Evolutionary conservation across 2,888 invertebrate species (phyloP).

Genomic region (Argyresthia goedartella): DNA sequence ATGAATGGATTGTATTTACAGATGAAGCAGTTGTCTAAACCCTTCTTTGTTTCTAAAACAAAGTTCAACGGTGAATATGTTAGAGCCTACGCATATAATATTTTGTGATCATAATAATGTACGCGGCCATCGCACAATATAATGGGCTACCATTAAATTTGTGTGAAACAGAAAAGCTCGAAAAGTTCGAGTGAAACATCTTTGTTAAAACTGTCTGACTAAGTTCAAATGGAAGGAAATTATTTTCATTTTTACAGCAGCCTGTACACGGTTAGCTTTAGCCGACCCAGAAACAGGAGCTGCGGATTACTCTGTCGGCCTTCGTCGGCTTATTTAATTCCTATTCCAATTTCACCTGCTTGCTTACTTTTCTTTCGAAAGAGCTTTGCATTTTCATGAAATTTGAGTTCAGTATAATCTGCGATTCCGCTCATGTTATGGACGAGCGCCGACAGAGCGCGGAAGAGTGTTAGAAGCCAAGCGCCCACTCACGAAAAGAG

Average conservation of each 20-base stretch:
- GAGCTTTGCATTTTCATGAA: slow-evolving; percentile 11
- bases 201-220: not conserved
- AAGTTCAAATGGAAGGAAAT: not conserved
- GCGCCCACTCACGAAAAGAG: slow-evolving; percentile 69
- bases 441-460: slow-evolving; percentile 24
- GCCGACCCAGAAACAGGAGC: slow-evolving; percentile 58
- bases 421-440: slow-evolving; percentile 7
- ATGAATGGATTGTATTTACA: slow-evolving; percentile 1
- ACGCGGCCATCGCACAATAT: not conserved
- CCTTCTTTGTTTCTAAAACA: slow-evolving; percentile 4
- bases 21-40: not conserved
- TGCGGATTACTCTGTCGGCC: slow-evolving; percentile 52
- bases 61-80: slow-evolving; percentile 4
- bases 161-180: not conserved
- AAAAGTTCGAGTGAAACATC: not conserved
- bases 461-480: slow-evolving; percentile 61
- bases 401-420: not conserved
- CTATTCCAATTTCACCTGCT: slow-evolving; percentile 21
- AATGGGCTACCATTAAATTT: not conserved
- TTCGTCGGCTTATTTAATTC: slow-evolving; percentile 34
- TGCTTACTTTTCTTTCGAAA: not conserved
- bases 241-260: slow-evolving; percentile 25
- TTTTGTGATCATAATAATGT: not conserved
- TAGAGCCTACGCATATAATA: slow-evolving; percentile 1
- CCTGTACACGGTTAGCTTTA: slow-evolving; percentile 62